Evolutionary conservation across 2,888 invertebrate species (phyloP).

Genomic region (Galeruca laticollis): DNA sequence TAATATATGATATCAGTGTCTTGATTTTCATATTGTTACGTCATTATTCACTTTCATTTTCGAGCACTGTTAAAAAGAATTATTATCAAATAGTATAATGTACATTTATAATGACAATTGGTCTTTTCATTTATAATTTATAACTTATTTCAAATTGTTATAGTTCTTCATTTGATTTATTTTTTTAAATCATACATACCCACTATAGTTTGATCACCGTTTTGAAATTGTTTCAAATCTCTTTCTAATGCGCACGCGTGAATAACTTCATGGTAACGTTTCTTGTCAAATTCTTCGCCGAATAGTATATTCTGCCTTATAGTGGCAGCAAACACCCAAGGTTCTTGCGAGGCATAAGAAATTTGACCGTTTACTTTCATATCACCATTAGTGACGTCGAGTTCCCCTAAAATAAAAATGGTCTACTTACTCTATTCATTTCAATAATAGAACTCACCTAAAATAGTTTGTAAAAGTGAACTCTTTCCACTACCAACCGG

Average conservation of each 20-base stretch:
- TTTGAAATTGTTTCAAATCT: constrained; percentile 80
- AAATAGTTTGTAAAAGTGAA: constrained; percentile 71
- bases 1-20: no score
- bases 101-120: no score
- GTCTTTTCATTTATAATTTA: no score
- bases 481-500: constrained; percentile 68
- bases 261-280: constrained; percentile 72
- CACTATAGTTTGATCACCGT: constrained; percentile 81
- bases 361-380: constrained; percentile 74
- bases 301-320: constrained; percentile 89
- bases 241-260: constrained; percentile 77
- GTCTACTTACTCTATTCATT: background rate
- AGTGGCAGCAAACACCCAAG: constrained; percentile 85
- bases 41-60: no score
- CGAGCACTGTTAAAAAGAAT: no score
- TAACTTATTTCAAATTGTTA: no score
- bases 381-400: constrained; percentile 72
- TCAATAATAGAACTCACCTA: constrained; percentile 61
- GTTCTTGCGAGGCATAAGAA: constrained; percentile 86
- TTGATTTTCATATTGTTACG: no score
- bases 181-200: constrained; percentile 65
- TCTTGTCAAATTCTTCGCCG: constrained; percentile 75
- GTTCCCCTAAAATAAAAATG: constrained; percentile 65
- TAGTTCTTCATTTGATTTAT: no score
- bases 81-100: no score